Percentiles rank a stretch among this genome's conserved stretches.
phyloP scores from a whole-genome alignment of 2,888 invertebrate genomes.

The Agrochola macilenta region DNA sequence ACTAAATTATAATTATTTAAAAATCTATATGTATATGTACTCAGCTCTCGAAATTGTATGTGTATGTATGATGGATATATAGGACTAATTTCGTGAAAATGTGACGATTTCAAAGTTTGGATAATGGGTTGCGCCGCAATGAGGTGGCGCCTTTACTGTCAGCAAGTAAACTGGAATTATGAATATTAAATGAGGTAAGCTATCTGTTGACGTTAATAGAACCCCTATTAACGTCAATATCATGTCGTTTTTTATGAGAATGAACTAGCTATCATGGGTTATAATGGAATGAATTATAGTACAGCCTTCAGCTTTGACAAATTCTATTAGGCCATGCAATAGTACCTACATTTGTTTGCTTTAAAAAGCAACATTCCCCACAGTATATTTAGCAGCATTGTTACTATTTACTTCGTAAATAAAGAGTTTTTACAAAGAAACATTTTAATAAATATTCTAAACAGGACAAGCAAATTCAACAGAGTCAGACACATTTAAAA shows the following conservation, averaged over 20 bases:
- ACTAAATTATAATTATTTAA: too few relatives aligned
- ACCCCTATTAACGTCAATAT: slow-evolving; percentile 48
- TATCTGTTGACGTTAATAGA: slow-evolving; percentile 39
- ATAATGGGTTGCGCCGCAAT: slow-evolving; percentile 9
- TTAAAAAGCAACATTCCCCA: background rate
- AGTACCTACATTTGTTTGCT: slow-evolving; percentile 7
- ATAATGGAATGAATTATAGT: slow-evolving; percentile 2
- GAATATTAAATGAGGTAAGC: slow-evolving; percentile 53
- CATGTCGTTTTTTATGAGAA: slow-evolving; percentile 20
- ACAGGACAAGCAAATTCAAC: slow-evolving; percentile 39
- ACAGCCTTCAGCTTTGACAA: slow-evolving; percentile 22
- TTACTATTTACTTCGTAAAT: slow-evolving; percentile 11
- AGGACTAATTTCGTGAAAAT: too few relatives aligned
- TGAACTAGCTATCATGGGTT: slow-evolving; percentile 18
- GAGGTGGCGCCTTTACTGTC: slow-evolving; percentile 73
- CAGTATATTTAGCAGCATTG: slow-evolving; percentile 8
- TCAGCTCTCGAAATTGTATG: too few relatives aligned
- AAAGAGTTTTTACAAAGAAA: slow-evolving; percentile 25
- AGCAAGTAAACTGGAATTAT: slow-evolving; percentile 64
- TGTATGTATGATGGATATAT: too few relatives aligned
- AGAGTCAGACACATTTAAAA: slow-evolving; percentile 49
- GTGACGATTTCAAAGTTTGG: too few relatives aligned
- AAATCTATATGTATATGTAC: too few relatives aligned
- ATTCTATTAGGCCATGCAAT: slow-evolving; percentile 47
- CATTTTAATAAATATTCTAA: slow-evolving; percentile 66